Evolutionary conservation across 2,888 invertebrate genomes (phyloP).

Genomic region (Congeria kusceri): DNA sequence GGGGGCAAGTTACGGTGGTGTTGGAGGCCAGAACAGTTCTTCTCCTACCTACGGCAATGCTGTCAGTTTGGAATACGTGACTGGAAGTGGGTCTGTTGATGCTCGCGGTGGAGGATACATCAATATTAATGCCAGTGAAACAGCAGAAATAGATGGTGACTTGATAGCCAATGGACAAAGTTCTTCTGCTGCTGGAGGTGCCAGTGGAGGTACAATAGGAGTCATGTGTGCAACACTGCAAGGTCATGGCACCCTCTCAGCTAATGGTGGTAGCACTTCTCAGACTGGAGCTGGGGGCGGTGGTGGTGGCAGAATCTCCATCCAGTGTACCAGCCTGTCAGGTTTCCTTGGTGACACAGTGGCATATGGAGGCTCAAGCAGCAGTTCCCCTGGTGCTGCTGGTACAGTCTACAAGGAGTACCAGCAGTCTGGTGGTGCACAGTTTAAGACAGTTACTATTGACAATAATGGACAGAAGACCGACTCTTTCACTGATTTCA

Average conservation of each 20-base stretch:
- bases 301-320: slow-evolving; percentile 71
- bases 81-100: slow-evolving; percentile 67
- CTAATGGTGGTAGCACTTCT: slow-evolving; percentile 68
- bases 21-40: slow-evolving; percentile 58
- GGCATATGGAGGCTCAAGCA: slow-evolving; percentile 66
- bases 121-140: slow-evolving; percentile 40
- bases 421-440: slow-evolving; percentile 55
- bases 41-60: slow-evolving; percentile 67
- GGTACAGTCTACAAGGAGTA: slow-evolving; percentile 71
- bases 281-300: slow-evolving; percentile 64
- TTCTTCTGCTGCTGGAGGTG: slow-evolving; percentile 33
- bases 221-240: slow-evolving; percentile 57
- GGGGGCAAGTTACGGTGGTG: slow-evolving; percentile 75
- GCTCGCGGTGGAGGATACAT: slow-evolving; percentile 72
- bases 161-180: slow-evolving; percentile 63
- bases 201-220: slow-evolving; percentile 48
- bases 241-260: slow-evolving; percentile 70
- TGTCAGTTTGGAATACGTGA: slow-evolving; percentile 50
- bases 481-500: slow-evolving; percentile 41
- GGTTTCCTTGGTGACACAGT: slow-evolving; percentile 61
- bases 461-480: slow-evolving; percentile 60
- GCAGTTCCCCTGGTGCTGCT: slow-evolving; percentile 64
- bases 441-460: slow-evolving; percentile 45
- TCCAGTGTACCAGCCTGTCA: slow-evolving; percentile 49
- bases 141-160: slow-evolving; percentile 64